Evolutionary conservation across 2,888 invertebrate species (phyloP).

Genomic region (Sminthurides aquaticus): DNA sequence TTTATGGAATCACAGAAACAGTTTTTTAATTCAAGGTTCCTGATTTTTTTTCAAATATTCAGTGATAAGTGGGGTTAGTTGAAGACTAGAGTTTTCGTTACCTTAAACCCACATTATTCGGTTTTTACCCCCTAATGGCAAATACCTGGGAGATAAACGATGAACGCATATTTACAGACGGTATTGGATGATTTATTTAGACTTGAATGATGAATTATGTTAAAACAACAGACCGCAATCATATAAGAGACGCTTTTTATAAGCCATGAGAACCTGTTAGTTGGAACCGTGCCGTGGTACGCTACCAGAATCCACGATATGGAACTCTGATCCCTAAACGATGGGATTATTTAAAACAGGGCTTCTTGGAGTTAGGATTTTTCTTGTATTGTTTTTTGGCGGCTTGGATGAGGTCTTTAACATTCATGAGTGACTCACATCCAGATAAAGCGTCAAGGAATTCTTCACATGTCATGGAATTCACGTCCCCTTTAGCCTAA

Average conservation of each 20-base stretch:
- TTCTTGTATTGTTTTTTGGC: conserved; percentile 32
- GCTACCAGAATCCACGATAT: neutral
- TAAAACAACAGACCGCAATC: neutral
- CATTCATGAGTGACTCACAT: conserved; percentile 31
- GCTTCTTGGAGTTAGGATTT: conserved; percentile 26
- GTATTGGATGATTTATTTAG: neutral
- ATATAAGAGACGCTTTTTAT: neutral
- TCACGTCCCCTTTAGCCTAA: conserved; percentile 26
- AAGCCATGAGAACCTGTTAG: too few species aligned
- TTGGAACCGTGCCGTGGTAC: too few species aligned
- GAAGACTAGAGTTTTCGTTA: too few species aligned
- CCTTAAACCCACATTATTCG: too few species aligned
- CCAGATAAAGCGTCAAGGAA: conserved; percentile 30
- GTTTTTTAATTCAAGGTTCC: too few species aligned
- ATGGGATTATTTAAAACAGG: conserved; percentile 24
- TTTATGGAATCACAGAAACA: too few species aligned
- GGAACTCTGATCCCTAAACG: neutral
- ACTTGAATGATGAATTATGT: too few species aligned
- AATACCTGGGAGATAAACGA: too few species aligned
- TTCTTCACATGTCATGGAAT: conserved; percentile 25
- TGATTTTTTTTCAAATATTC: too few species aligned
- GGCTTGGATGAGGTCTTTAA: conserved; percentile 32
- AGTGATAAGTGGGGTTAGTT: too few species aligned
- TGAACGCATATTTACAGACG: too few species aligned
- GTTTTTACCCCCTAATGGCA: too few species aligned